Conservation (phyloP, 2,888 invertebrate species). For the Pseudolycoriella hygida region DNA sequence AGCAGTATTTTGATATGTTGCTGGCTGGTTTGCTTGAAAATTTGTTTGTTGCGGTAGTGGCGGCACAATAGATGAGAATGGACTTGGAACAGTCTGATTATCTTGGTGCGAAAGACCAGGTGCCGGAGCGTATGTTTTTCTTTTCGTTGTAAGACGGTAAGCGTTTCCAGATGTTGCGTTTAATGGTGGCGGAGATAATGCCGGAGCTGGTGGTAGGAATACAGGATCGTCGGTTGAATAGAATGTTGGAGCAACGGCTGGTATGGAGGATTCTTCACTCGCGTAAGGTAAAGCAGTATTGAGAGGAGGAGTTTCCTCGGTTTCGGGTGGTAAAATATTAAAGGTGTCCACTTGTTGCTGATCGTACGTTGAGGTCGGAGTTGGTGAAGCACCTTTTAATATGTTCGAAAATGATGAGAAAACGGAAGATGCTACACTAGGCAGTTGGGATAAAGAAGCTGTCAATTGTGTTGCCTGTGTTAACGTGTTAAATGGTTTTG, state of each 20-base stretch:
- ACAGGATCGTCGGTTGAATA: conserved; percentile 21
- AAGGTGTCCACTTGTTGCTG: background rate
- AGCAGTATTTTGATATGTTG: background rate
- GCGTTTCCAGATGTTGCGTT: conserved; percentile 25
- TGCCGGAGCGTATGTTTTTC: conserved; percentile 58
- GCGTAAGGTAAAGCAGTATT: background rate
- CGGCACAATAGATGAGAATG: conserved; percentile 3
- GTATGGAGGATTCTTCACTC: background rate
- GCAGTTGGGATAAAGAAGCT: conserved; percentile 33
- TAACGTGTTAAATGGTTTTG: conserved; percentile 7
- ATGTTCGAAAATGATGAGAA: conserved; percentile 36
- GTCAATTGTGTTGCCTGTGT: conserved; percentile 22
- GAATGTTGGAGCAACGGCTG: conserved; percentile 18
- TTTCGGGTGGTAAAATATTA: conserved; percentile 1
- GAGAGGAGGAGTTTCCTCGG: background rate
- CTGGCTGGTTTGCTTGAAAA: too few relatives aligned
- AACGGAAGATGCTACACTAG: conserved; percentile 42
- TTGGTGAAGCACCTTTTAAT: conserved; percentile 19
- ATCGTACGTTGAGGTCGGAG: conserved; percentile 4
- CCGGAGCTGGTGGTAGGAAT: conserved; percentile 4
- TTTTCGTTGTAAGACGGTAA: conserved; percentile 48
- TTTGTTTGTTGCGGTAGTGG: conserved; percentile 6
- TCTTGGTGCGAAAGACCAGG: conserved; percentile 37
- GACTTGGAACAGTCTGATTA: conserved; percentile 12
- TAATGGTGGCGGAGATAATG: conserved; percentile 7